Conservation (phyloP, 2,113 vertebrate genomes). For the Seriola dumerili region DNA sequence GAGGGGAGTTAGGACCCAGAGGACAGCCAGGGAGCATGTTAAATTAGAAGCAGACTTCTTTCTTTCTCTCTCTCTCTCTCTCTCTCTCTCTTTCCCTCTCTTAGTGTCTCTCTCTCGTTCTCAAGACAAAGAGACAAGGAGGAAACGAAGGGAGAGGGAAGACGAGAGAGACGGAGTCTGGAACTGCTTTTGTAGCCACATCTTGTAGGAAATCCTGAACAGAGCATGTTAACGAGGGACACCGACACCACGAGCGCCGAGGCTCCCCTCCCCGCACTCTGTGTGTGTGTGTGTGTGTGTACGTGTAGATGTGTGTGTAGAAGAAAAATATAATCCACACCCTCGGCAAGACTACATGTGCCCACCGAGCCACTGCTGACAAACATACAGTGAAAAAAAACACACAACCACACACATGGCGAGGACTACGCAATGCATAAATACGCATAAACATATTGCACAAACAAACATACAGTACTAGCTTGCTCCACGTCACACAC, state of each 20-base stretch:
- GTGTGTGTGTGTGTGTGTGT: background rate
- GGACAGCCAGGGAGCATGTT: slow-evolving; percentile 63
- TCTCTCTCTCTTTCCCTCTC: slow-evolving; percentile 4
- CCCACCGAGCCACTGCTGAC: slow-evolving; percentile 26
- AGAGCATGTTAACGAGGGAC: slow-evolving; percentile 86
- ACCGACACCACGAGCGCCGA: slow-evolving; percentile 75
- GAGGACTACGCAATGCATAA: slow-evolving; percentile 36
- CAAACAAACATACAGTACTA: slow-evolving; percentile 29
- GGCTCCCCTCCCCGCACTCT: slow-evolving; percentile 60
- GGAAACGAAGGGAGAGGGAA: slow-evolving; percentile 27
- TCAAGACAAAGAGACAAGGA: slow-evolving; percentile 57
- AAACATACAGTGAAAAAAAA: slow-evolving; percentile 17
- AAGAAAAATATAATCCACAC: slow-evolving; percentile 21
- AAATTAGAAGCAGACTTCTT: slow-evolving; percentile 86
- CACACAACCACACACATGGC: background rate
- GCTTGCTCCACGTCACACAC: background rate
- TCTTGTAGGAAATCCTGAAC: slow-evolving; percentile 85
- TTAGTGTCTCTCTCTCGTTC: slow-evolving; percentile 11
- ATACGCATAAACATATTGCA: slow-evolving; percentile 39
- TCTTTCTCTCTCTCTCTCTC: slow-evolving; percentile 41
- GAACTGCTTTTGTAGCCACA: slow-evolving; percentile 77
- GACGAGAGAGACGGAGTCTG: slow-evolving; percentile 68
- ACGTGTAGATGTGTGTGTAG: slow-evolving; percentile 24
- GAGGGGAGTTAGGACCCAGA: slow-evolving; percentile 83
- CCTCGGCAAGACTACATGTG: slow-evolving; percentile 21